phyloP scores from a whole-genome alignment of 2,888 invertebrate species.

The Cephus rjabovi region DNA sequence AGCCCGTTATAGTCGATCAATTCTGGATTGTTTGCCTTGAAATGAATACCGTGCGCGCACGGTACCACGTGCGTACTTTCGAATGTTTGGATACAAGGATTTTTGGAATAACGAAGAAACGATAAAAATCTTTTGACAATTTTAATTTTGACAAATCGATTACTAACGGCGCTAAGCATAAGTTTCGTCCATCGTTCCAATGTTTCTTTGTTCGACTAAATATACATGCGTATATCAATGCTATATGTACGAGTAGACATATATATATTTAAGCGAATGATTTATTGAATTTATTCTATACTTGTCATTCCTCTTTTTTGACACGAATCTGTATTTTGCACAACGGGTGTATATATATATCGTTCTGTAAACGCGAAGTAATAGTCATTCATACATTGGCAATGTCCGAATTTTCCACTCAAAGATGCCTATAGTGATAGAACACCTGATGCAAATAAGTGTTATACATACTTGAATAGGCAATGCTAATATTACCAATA shows the following conservation, averaged over 20 bases:
- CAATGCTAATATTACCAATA: no score
- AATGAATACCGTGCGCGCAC: neutral
- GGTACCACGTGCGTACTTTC: neutral
- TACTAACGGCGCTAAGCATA: neutral
- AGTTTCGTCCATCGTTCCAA: neutral
- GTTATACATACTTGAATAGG: no score
- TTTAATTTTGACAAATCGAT: neutral
- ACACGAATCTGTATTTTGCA: neutral
- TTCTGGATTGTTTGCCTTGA: neutral
- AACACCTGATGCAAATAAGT: no score
- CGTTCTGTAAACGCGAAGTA: neutral
- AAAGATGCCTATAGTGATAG: no score
- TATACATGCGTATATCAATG: neutral
- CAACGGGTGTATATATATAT: neutral
- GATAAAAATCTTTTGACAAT: neutral
- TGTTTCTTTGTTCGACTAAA: neutral
- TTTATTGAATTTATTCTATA: neutral
- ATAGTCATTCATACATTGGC: neutral
- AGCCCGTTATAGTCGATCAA: neutral
- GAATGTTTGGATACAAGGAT: neutral
- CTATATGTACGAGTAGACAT: no score
- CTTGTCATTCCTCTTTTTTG: neutral
- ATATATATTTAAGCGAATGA: neutral
- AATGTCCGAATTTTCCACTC: no score
- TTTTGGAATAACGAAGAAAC: neutral